Evolutionary conservation across 2,113 vertebrate genomes (phyloP), one percentile per base, ranked within the genome.

Genomic region (Larimichthys crocea): DNA sequence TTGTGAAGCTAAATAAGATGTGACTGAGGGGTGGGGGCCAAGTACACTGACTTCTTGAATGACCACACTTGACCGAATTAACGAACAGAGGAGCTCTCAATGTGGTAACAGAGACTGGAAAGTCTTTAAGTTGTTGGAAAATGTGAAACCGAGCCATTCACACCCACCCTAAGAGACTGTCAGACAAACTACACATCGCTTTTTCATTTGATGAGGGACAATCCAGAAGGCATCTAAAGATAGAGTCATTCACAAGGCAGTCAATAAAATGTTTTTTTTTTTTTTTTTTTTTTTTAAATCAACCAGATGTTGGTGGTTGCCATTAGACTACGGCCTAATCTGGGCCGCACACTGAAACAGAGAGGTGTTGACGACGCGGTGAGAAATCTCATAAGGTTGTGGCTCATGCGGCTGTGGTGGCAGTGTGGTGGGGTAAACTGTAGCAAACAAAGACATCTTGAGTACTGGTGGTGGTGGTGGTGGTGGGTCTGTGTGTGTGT

Each of bases 321-420:
- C 61, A 53, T 74, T 55, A 68, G 56, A 55, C 53, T 20, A 50
- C 3, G 35, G 73, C 61, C 70, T 57, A 83, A 88, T 76, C 68
- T 62, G 66, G 73, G 59, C 81, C 20, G 12, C 67, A 82, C 52
- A 61, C 4, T 74, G 55, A 78, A 77, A 88, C 7, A 2, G 42
- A 68, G 86, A 91, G 80, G 80, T 88, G 86, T 86, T 89, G 83
- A 86, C 73, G 77, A 71, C 10, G 63, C 26, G 61, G 85, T 80
- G 59, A 68, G 76, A 73, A 80, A 62, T 84, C 84, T 75, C 78
- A 61, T 66, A 69, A 76, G 80, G 74, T 61, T 72, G 82, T 69
- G 87, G 86, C 44, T 87, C 70, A 56, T 79, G 86, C 19, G 55
- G 84, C 73, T 74, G 79, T 2, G 17, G 81, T 76, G 62, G 82